Base-by-base conservation (phyloP, 2,797 vertebrate genomes). In the Coregonus suidteri region DNA sequence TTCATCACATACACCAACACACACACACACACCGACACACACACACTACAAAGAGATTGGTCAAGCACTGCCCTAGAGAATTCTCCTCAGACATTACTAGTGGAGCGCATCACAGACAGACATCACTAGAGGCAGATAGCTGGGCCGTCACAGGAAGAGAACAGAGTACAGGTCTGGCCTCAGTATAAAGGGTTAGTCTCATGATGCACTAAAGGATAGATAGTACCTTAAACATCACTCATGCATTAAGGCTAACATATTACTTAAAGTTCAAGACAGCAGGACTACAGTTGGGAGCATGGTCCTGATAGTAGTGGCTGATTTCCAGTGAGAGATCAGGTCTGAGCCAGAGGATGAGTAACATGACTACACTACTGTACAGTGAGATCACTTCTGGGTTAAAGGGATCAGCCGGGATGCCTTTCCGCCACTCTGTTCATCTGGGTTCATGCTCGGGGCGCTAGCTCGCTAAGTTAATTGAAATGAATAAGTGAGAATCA, bases 401-500 rank as follows among this genome's bases (percentile, higher is more conserved):
- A 56, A 18, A 56, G 54, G 54, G 54, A 56, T 59, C 54, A 59
- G 54, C 54, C 54, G 54, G 6, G 54, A 59, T 6, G n/a, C 16
- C n/a, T 59, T 62, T 62, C 6, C 20, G 3, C 59, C 59, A 62
- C 59, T 3, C 59, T 62, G 59, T 20, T 62, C 15, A 62, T 25
- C 59, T 62, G 59, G 59, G 59, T 62, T 62, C 59, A 25, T 62
- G 59, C 20, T 25, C 59, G 2, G 56, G n/a, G 59, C 53, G 51
- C 75, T 54, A 71, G 31, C 59, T 62, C 15, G 59, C 59, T 20
- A 74, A 82, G 87, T 51, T 82, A 79, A 76, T 62, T 76, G 88
- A 89, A 88, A 92, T 91, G 91, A 93, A 92, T 88, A 93, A 92
- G 90, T 94, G 92, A 62, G 59, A 62, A 89, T 94, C 91, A 93